Evolutionary conservation across 2,888 invertebrate species (phyloP), one percentile per base, ranked within the genome.

Genomic region (Eupithecia exiguata): DNA sequence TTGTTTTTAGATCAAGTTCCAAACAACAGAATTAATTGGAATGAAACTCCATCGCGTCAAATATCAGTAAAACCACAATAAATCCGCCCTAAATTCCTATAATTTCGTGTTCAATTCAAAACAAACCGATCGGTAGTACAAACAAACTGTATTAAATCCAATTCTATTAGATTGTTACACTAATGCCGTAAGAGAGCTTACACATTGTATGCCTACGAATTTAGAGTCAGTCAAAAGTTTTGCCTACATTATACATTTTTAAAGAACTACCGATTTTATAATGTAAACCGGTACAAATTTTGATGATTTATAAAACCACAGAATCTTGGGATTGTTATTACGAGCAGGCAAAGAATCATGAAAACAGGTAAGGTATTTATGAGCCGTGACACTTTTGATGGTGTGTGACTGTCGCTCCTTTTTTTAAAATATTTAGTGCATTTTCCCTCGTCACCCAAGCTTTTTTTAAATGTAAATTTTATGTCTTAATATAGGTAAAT

Each of bases 111-210:
- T 69, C 62, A 66, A 71, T 68, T 70, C 61, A 69, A 76, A 71
- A 74, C 71, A 73, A 77, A 70, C 53, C 53, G 71, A 70, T 71
- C 63, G 53, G 71, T 58, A 67, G 40, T 68, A 74, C 63, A 72
- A 67, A 71, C 49, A 68, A 74, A 75, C 70, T 53, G 70, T 71
- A 74, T 74, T 70, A 71, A 76, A 74, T 70, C 71, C 66, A 74
- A 76, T 76, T 77, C 77, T 76, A 79, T 77, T 76, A 74, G 43
- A 68, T 58, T 58, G 53, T 38, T 53, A 43, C 21, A 18, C 70
- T 72, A 72, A 70, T 70, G 65, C 58, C 63, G 43, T 36, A 65
- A 58, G 58, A 38, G 49, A 12, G 30, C 53, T 53, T 75, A n/a
- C 35, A 58, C 43, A 53, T 4, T 65, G 65, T 6, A 18, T 18